These are phyloP conservation scores for Gadopsis marmoratus DNA, from an alignment of 2,797 vertebrate genomes.

Conservation along the genomic window DNA sequence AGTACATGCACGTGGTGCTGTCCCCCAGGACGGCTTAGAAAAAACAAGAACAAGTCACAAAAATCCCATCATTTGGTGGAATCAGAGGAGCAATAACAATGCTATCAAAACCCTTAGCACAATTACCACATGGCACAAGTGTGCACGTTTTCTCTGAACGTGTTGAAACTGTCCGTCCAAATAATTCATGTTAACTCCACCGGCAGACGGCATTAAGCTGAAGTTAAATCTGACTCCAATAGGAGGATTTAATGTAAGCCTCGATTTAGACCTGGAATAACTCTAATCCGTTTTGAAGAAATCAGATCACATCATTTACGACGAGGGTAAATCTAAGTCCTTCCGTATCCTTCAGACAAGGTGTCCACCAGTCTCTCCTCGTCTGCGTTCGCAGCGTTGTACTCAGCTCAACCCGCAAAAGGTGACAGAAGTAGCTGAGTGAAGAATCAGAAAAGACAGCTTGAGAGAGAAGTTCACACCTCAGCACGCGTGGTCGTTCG, in stretches of 20 bases:
- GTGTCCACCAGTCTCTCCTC: too few species aligned
- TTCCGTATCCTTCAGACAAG: not conserved
- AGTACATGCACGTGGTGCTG: not conserved
- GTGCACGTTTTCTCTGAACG: not conserved
- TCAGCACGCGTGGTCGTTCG: not conserved
- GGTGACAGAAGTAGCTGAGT: not conserved
- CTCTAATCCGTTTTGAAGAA: slow-evolving; percentile 2
- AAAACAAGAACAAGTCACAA: not conserved
- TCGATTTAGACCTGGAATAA: not conserved
- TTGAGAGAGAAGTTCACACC: not conserved
- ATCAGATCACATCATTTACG: not conserved
- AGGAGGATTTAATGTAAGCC: not conserved
- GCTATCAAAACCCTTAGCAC: not conserved
- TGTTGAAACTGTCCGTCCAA: not conserved
- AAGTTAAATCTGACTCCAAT: not conserved
- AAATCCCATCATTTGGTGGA: not conserved
- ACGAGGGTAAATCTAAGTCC: not conserved
- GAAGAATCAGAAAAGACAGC: not conserved
- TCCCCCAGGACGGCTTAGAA: not conserved
- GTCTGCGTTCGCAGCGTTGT: not conserved
- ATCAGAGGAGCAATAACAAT: not conserved
- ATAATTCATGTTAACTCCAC: slow-evolving; percentile 3
- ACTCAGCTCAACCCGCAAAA: not conserved
- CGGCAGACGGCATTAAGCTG: not conserved
- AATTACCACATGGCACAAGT: not conserved